Evolutionary conservation across 2,888 invertebrate genomes (phyloP), one percentile per base, ranked within the genome.

Genomic region (Heliothis peltigera): DNA sequence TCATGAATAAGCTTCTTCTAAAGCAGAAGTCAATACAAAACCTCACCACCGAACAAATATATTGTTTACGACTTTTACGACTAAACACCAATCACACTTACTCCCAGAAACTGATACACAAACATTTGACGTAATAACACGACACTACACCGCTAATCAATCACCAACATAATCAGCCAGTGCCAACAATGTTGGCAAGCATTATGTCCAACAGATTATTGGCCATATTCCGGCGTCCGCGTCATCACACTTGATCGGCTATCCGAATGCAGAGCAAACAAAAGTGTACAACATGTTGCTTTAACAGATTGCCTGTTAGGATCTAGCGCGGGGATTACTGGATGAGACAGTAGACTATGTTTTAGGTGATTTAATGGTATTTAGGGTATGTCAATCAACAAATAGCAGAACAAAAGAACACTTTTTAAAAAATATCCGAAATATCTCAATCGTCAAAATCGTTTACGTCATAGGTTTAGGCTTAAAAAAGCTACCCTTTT

Each of bases 211-310:
- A 72, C 78, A 76, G 66, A 81, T 80, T 81, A 79, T 79, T 74
- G 69, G 61, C 64, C 55, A 74, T 79, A 75, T 80, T 67, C 57
- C 51, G 73, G 70, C 17, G 78, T 83, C 51, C 73, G 70, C 17
- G 78, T 83, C 79, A 84, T 80, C 76, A 67, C 67, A 71, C 74
- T 79, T 77, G 79, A 82, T 82, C 73, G 63, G 56, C 69, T 67
- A 65, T 75, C 56, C 57, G 56, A 64, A 55, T 63, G 66, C 71
- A 75, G 77, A 78, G 75, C 74, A 80, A 84, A 77, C 81, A 76
- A 76, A 77, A 72, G 58, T 62, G 42, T 64, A 73, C 77, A 83
- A 84, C 81, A 71, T 82, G 78, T 83, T 84, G 74, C 80, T 72
- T 56, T 66, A 70, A 71, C 72, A 70, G 57, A 79, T 75, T 80